A percentile compares a stretch with the other conserved stretches of the same genome.
phyloP scores from a whole-genome alignment of 2,113 vertebrate species.

The Malurus melanocephalus region DNA sequence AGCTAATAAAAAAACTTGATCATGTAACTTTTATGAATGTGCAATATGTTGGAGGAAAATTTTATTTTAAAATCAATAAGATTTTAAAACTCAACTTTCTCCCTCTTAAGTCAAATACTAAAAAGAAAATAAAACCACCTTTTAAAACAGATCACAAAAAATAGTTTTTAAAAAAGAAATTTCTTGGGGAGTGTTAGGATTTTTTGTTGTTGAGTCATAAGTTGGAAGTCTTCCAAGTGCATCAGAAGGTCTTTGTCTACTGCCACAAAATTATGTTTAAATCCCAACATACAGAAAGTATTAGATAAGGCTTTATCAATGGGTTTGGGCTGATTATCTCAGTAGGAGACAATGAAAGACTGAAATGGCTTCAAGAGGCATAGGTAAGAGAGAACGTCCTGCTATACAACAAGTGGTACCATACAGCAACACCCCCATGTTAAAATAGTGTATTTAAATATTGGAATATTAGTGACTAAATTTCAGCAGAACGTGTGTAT shows the following conservation, averaged over 20 bases:
- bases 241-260: background rate
- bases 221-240: background rate
- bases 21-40: background rate
- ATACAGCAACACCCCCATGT: background rate
- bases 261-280: background rate
- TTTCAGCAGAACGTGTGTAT: background rate
- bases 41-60: background rate
- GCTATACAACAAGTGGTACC: background rate
- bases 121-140: background rate
- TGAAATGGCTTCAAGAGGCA: background rate
- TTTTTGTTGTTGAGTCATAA: background rate
- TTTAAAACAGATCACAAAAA: background rate
- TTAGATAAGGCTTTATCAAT: background rate
- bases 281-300: background rate
- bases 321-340: background rate
- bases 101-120: background rate
- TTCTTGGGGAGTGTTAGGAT: fast-evolving
- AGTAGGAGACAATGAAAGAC: background rate
- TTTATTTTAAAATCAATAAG: background rate
- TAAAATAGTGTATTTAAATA: background rate
- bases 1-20: background rate
- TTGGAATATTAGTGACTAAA: background rate
- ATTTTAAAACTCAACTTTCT: background rate
- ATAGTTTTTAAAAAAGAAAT: background rate
- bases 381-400: background rate